Evolutionary conservation across 2,113 vertebrate genomes (phyloP).

Genomic region (Copsychus sechellarum): DNA sequence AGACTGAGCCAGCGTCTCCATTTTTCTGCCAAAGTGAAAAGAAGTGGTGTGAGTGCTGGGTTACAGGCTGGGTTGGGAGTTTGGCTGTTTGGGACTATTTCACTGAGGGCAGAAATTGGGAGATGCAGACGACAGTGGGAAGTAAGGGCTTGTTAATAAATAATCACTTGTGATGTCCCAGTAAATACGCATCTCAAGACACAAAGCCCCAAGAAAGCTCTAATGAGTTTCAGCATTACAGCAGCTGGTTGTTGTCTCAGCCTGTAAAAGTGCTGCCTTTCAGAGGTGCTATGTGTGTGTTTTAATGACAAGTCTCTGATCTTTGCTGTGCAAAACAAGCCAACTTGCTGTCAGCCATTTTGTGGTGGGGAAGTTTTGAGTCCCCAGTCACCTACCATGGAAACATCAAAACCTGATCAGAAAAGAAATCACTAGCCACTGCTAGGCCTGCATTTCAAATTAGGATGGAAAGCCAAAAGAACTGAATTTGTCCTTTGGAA

Average conservation of each 20-base stretch:
- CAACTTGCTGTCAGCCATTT: neutral
- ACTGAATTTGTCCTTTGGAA: neutral
- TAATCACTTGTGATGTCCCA: neutral
- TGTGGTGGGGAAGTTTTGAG: neutral
- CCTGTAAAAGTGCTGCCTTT: neutral
- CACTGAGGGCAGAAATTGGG: neutral
- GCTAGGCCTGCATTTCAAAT: neutral
- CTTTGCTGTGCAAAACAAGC: neutral
- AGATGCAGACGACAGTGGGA: neutral
- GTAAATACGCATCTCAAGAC: neutral
- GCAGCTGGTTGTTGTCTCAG: neutral
- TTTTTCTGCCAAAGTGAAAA: constrained; percentile 28
- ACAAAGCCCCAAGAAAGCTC: neutral
- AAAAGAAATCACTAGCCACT: neutral
- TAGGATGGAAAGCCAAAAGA: neutral
- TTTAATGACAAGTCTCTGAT: neutral
- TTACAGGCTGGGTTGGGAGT: neutral
- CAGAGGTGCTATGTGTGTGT: neutral
- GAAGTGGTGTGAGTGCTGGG: neutral
- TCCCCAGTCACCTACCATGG: neutral
- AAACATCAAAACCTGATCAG: neutral
- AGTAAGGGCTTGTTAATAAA: neutral
- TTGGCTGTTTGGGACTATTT: neutral
- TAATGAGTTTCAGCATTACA: neutral
- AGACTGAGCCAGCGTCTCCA: neutral